Percentiles rank a stretch among this genome's conserved stretches.
Evolutionary conservation across 2,888 invertebrate species (phyloP).

Genomic region (Agrotis clavis): DNA sequence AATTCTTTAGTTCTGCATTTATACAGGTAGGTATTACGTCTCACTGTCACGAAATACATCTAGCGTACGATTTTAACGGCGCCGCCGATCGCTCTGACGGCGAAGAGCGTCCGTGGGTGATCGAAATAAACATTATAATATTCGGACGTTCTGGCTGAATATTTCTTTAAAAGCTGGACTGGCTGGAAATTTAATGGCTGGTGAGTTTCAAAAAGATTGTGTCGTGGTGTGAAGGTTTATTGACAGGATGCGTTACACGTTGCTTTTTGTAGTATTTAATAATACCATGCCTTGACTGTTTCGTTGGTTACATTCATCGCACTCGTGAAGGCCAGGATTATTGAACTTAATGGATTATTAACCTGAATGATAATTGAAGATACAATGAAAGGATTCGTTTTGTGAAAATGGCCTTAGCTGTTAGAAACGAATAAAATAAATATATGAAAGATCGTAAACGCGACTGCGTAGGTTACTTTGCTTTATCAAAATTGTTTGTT

Average conservation of each 20-base stretch:
- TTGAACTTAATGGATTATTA: too few species aligned
- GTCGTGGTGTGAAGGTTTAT: neutral
- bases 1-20: conserved; percentile 51
- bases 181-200: conserved; percentile 5
- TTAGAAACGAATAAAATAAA: too few species aligned
- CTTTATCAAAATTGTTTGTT: too few species aligned
- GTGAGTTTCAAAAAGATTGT: conserved; percentile 1
- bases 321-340: too few species aligned
- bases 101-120: conserved; percentile 46
- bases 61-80: conserved; percentile 81
- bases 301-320: neutral
- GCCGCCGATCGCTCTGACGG: conserved; percentile 56
- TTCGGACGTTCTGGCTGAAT: conserved; percentile 16
- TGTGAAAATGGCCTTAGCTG: too few species aligned
- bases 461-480: too few species aligned
- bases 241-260: neutral
- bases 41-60: conserved; percentile 80
- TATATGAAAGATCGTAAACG: too few species aligned
- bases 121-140: conserved; percentile 56
- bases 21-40: conserved; percentile 71
- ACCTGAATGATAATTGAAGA: too few species aligned
- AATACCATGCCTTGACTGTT: neutral
- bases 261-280: neutral
- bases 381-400: too few species aligned
- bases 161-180: conserved; percentile 7